These are phyloP conservation scores for Meliscaeva auricollis DNA, from an alignment of 2,888 invertebrate species.

Conservation along the genomic window DNA sequence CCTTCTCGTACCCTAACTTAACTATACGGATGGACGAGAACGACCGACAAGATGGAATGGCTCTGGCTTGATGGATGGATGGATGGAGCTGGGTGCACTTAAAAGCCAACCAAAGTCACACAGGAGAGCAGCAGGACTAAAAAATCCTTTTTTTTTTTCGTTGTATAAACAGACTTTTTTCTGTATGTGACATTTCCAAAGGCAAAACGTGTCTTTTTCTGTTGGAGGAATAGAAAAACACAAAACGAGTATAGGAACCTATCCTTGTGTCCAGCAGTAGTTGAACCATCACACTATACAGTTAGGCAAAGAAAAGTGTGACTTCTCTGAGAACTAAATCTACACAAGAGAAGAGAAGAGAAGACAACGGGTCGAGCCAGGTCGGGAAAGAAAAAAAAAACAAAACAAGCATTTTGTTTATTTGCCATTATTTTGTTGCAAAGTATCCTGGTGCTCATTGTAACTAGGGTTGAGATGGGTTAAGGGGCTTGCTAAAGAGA, in stretches of 20 bases:
- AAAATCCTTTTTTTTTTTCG: neutral
- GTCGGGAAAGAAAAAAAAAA: neutral
- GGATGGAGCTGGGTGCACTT: constrained; percentile 53
- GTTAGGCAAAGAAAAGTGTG: constrained; percentile 28
- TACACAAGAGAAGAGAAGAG: constrained; percentile 9
- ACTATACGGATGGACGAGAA: constrained; percentile 17
- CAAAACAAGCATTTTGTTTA: constrained; percentile 60
- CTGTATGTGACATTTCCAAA: constrained; percentile 22
- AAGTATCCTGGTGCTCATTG: constrained; percentile 21
- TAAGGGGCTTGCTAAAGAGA: constrained; percentile 6
- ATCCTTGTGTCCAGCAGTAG: constrained; percentile 43
- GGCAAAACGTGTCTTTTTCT: constrained; percentile 9
- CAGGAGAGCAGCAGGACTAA: neutral
- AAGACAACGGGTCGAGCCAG: neutral
- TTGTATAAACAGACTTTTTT: constrained; percentile 22
- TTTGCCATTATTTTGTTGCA: constrained; percentile 66
- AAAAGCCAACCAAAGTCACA: constrained; percentile 35
- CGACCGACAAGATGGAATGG: constrained; percentile 10
- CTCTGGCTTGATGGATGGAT: constrained; percentile 35
- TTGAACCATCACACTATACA: constrained; percentile 33
- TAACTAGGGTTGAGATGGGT: neutral
- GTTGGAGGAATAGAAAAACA: neutral
- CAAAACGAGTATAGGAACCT: neutral
- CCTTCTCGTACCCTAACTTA: neutral
- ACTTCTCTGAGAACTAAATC: constrained; percentile 11